Evolutionary conservation across 2,113 vertebrate species (phyloP).

Genomic region (human): DNA sequence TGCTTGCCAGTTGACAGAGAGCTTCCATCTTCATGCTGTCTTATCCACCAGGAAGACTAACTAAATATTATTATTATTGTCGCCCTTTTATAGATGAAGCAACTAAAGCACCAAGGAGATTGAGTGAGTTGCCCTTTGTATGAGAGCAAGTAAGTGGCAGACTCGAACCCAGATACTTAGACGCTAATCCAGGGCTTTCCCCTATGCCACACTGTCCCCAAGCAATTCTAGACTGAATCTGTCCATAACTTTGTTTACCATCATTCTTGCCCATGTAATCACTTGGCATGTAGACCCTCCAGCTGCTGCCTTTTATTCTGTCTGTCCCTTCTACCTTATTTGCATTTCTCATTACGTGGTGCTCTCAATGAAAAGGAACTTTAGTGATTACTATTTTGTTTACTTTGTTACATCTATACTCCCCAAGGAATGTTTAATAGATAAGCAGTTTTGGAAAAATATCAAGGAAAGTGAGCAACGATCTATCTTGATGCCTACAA

Average conservation of each 20-base stretch:
- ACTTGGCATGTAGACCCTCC: not conserved
- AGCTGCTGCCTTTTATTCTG: not conserved
- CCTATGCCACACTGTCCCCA: not conserved
- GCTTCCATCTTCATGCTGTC: not conserved
- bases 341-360: not conserved
- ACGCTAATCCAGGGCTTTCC: not conserved
- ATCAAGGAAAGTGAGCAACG: not conserved
- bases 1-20: not conserved
- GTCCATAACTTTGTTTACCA: not conserved
- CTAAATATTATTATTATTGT: not conserved
- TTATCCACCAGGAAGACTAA: not conserved
- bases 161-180: not conserved
- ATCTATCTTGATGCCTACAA: not conserved
- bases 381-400: not conserved
- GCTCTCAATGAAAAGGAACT: not conserved
- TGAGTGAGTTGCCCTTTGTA: not conserved
- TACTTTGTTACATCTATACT: not conserved
- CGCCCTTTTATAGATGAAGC: not conserved
- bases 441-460: not conserved
- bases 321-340: too few species aligned
- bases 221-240: not conserved
- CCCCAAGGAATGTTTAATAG: not conserved
- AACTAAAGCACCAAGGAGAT: not conserved
- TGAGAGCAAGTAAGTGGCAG: not conserved
- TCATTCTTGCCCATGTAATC: not conserved